A percentile compares a stretch with the other conserved stretches of the same genome.
These are phyloP conservation scores for Drosophila acutilabella DNA, from an alignment of 2,888 invertebrate genomes.

Conservation along the genomic window DNA sequence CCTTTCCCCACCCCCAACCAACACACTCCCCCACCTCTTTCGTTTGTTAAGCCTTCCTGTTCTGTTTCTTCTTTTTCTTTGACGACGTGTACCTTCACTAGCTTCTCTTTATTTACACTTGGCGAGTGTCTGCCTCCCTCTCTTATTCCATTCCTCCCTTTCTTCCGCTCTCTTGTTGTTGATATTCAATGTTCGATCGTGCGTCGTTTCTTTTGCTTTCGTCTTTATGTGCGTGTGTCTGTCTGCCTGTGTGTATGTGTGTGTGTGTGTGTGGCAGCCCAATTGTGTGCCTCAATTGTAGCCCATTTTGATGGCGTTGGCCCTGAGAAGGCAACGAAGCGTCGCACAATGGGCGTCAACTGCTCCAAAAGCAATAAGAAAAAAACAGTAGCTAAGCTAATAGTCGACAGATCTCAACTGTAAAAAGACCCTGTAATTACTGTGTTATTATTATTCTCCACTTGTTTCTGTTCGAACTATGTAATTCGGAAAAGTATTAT, in stretches of 20 bases:
- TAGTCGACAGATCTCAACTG: not conserved
- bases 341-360: conserved; percentile 64
- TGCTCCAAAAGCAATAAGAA: conserved; percentile 15
- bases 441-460: not conserved
- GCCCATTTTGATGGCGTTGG: conserved; percentile 66
- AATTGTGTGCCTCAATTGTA: conserved; percentile 73
- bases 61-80: conserved; percentile 19
- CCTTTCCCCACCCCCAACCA: not conserved
- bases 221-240: conserved; percentile 4
- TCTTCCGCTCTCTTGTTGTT: conserved; percentile 15
- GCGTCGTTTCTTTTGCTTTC: conserved; percentile 27
- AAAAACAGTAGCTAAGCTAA: conserved; percentile 7
- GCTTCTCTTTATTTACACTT: conserved; percentile 61
- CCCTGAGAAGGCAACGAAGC: conserved; percentile 62
- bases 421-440: not conserved
- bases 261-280: conserved; percentile 50
- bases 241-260: conserved; percentile 12
- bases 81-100: conserved; percentile 36
- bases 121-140: conserved; percentile 21
- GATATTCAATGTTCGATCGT: conserved; percentile 47
- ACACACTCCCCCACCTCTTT: conserved; percentile 3
- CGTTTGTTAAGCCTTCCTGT: conserved; percentile 69
- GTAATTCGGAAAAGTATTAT: no score
- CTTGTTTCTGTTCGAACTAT: no score
- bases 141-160: not conserved